Evolutionary conservation across 2,113 vertebrate genomes (phyloP), one percentile per base, ranked within the genome.

Genomic region (Sciurus niger): DNA sequence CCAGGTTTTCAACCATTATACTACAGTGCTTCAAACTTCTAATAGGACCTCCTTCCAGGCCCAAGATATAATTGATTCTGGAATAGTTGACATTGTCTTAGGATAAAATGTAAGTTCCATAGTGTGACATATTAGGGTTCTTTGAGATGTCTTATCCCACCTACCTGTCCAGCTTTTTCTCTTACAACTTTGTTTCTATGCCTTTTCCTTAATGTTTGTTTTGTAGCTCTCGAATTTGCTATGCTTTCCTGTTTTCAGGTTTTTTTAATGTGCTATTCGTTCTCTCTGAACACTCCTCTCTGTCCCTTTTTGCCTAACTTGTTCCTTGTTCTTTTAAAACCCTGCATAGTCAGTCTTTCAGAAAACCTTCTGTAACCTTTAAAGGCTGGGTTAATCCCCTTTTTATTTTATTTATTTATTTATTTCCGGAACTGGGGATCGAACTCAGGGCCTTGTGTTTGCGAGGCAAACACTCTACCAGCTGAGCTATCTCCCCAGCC

Each of bases 61-160:
- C 60, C 83, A 77, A 63, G 32, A 73, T 89, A 76, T 28, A 95
- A 46, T 89, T 95, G n/a, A 90, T 94, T 92, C 24, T 94, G 40
- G 32, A 17, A 25, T 93, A 89, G 53, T 60, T 90, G 68, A 28
- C 28, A 77, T 51, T 92, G 37, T 92, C 43, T 87, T 87, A 89
- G 53, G 60, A 58, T 84, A 93, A 96, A 77, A 82, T 86, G 2
- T 53, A 89, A 93, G 65, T 43, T 93, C 32, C 55, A 78, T 96
- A 93, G 30, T 48, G 40, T 40, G 40, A 84, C 22, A 0, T 83
- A n/a, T 48, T 88, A n/a, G 87, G 24, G 4, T 76, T 90, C 77
- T 93, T 87, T 84, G 55, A 94, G 53, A 65, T 95, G 28, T 11
- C 25, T 37, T 78, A 63, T 8, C 7, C 68, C 22, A 82, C 40